Evolutionary conservation across 2,888 invertebrate genomes (phyloP), one percentile per base, ranked within the genome.

Genomic region (Athalia circularis): DNA sequence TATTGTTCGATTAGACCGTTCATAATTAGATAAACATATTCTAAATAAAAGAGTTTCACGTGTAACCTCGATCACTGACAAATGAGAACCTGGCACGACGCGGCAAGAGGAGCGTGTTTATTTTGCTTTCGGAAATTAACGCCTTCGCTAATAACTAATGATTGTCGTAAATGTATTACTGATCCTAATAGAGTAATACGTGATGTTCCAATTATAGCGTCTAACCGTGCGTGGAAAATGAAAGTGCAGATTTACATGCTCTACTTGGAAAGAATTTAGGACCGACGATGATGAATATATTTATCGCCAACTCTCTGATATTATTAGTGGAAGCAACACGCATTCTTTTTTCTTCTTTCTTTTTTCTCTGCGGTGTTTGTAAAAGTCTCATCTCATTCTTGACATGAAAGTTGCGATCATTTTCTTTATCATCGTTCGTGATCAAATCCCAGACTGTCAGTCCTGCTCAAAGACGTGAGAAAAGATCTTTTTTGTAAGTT

Each of bases 241-340:
- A 80, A 77, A 81, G 75, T 79, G 67, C 47, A 80, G 78, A 43
- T 82, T 83, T 79, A 76, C 29, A 29, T 74, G 83, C 83, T 85
- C 85, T 81, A 82, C 61, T 85, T 83, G 81, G 50, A 54, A 47
- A 67, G 80, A 81, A 78, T 85, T 84, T 82, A 81, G 81, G 80
- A 6, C 4, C n/a, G 13, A 59, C 47, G 57, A 72, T 59, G 57
- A 59, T 72, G 43, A 9, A 57, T 29, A n/a, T 45, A 50, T 43
- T 4, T 11, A 8, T 47, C 8, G 65, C 45, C 57, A 59, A 15
- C 43, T 47, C 13, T 72, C 45, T 15, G 72, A 72, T 72, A 64
- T 64, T 29, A 29, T 29, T 29, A 72, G 59, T 72, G 72, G 15
- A 59, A 72, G 45, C 47, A 47, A 72, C 72, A 72, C 47, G 59